Conservation (phyloP, 2,113 vertebrate genomes). For the Catharus fuscescens region DNA sequence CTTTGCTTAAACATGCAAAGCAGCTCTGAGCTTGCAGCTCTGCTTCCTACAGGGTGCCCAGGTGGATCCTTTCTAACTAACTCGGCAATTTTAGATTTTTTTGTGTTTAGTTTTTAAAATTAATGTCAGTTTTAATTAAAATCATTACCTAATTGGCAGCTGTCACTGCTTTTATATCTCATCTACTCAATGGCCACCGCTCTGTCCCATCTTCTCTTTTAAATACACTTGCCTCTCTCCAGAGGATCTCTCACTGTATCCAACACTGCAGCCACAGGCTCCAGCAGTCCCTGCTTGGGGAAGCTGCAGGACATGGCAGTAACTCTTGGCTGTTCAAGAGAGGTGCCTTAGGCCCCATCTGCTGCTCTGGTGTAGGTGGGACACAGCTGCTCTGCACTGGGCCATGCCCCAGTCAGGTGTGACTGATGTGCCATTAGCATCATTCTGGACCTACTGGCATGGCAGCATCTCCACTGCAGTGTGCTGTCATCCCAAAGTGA, state of each 20-base stretch:
- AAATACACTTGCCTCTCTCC: neutral
- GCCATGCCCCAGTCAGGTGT: neutral
- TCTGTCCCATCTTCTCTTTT: neutral
- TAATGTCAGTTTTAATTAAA: neutral
- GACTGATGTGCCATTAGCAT: neutral
- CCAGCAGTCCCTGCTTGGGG: neutral
- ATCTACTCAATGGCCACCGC: neutral
- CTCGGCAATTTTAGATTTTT: neutral
- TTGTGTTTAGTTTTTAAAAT: neutral
- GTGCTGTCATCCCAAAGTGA: neutral
- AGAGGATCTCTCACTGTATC: neutral
- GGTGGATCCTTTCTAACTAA: neutral
- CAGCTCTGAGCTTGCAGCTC: neutral
- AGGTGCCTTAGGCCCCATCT: neutral
- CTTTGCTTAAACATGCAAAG: neutral
- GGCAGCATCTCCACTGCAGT: neutral
- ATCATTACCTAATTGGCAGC: neutral
- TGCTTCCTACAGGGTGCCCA: neutral
- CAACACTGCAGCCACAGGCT: neutral
- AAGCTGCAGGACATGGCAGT: neutral
- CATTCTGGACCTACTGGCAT: neutral
- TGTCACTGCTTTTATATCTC: neutral
- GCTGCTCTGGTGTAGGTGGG: neutral
- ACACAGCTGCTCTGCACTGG: neutral
- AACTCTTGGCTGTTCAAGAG: neutral